A percentile compares a stretch with the other conserved stretches of the same genome.
phyloP scores from a whole-genome alignment of 2,113 vertebrate genomes.

The Pycnonotus jocosus region DNA sequence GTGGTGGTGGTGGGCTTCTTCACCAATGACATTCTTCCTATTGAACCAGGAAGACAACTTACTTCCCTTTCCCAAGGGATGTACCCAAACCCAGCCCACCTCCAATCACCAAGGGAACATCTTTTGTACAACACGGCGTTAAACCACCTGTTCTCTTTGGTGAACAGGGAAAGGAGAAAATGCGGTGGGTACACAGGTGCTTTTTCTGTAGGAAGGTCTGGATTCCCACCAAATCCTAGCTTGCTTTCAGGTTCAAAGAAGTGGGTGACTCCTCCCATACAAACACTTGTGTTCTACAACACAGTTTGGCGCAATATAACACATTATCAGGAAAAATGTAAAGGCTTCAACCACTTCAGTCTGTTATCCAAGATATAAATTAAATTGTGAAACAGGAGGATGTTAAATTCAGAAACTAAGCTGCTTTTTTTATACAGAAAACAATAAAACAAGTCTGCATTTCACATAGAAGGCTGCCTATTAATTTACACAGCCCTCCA shows the following conservation, averaged over 20 bases:
- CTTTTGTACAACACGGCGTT: accelerated
- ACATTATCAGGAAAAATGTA: background rate
- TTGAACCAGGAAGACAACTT: background rate
- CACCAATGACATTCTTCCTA: background rate
- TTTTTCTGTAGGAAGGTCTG: background rate
- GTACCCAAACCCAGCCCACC: background rate
- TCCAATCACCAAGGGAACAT: accelerated
- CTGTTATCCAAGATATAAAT: background rate
- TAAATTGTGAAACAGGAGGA: background rate
- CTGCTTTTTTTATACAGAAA: background rate
- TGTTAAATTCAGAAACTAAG: background rate
- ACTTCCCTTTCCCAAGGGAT: background rate
- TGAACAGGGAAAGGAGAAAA: background rate
- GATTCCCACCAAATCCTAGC: background rate
- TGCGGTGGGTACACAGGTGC: background rate
- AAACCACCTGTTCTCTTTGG: background rate
- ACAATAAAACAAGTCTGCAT: background rate
- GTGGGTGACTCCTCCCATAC: background rate
- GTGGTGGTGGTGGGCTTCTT: background rate
- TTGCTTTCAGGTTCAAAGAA: background rate
- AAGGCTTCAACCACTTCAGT: background rate
- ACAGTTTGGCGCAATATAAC: background rate
- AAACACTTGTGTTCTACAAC: background rate
- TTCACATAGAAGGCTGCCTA: background rate
- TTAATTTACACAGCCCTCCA: background rate